phyloP scores from a whole-genome alignment of 2,113 vertebrate species.

The Phalacrocorax carbo region DNA sequence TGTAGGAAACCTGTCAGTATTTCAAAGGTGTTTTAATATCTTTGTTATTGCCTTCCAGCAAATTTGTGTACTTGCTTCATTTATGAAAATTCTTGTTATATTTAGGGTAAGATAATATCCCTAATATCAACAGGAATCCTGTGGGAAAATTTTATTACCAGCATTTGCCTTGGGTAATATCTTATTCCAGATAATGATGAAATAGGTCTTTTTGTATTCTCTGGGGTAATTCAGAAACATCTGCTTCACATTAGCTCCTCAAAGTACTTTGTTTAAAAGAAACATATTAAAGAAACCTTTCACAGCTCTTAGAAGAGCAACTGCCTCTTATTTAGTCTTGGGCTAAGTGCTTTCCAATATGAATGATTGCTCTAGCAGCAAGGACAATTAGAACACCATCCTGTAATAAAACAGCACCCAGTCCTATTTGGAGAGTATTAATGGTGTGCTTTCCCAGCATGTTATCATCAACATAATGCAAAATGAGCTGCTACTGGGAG shows the following conservation, averaged over 20 bases:
- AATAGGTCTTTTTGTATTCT: conserved; percentile 33
- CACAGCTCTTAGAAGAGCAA: background rate
- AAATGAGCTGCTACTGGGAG: conserved; percentile 1
- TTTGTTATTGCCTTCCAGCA: background rate
- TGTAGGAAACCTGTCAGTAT: background rate
- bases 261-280: conserved; percentile 39
- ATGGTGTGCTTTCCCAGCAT: conserved; percentile 17
- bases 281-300: conserved; percentile 36
- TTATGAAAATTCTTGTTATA: conserved; percentile 50
- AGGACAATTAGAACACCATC: conserved; percentile 50
- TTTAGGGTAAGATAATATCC: conserved; percentile 33
- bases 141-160: conserved; percentile 11
- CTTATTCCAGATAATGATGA: conserved; percentile 22
- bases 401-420: conserved; percentile 56
- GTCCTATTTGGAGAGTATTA: conserved; percentile 39
- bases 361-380: conserved; percentile 30
- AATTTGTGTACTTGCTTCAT: conserved; percentile 7
- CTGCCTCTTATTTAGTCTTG: conserved; percentile 5
- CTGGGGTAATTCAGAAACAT: conserved; percentile 35
- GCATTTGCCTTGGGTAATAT: conserved; percentile 30
- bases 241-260: conserved; percentile 40
- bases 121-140: conserved; percentile 37
- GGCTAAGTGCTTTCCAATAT: conserved; percentile 17
- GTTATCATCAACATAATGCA: conserved; percentile 6
- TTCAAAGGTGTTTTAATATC: background rate